Evolutionary conservation across 2,113 vertebrate species (phyloP).

Genomic region (Chaetura pelagica): DNA sequence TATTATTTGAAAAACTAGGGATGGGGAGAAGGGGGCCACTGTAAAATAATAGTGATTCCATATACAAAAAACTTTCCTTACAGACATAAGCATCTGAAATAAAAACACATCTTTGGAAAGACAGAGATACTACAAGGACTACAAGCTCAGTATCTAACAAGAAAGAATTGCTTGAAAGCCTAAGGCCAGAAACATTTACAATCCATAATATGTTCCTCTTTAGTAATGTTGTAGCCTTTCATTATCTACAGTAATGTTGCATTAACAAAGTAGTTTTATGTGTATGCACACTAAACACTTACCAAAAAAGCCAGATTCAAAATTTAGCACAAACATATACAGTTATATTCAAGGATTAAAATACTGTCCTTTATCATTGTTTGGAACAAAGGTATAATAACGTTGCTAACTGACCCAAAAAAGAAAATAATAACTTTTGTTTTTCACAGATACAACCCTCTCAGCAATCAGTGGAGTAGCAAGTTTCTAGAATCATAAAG

Average conservation of each 20-base stretch:
- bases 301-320: background rate
- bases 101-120: background rate
- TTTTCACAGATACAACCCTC: background rate
- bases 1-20: background rate
- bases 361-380: background rate
- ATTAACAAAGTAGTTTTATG: background rate
- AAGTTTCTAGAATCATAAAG: background rate
- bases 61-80: background rate
- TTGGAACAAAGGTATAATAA: background rate
- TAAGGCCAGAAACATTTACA: background rate
- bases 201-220: background rate
- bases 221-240: background rate
- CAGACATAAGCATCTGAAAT: background rate
- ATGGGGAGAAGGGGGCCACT: fast-evolving
- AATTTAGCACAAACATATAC: background rate
- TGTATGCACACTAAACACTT: background rate
- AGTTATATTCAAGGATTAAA: background rate
- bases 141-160: background rate
- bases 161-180: background rate
- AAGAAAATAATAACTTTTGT: background rate
- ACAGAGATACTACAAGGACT: background rate
- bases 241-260: background rate
- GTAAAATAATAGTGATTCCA: background rate
- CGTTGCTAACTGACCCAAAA: background rate
- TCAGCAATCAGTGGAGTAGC: background rate